Percentiles rank a stretch among this genome's conserved stretches.
Conservation (phyloP, 2,797 vertebrate species). For the Avahi laniger region DNA sequence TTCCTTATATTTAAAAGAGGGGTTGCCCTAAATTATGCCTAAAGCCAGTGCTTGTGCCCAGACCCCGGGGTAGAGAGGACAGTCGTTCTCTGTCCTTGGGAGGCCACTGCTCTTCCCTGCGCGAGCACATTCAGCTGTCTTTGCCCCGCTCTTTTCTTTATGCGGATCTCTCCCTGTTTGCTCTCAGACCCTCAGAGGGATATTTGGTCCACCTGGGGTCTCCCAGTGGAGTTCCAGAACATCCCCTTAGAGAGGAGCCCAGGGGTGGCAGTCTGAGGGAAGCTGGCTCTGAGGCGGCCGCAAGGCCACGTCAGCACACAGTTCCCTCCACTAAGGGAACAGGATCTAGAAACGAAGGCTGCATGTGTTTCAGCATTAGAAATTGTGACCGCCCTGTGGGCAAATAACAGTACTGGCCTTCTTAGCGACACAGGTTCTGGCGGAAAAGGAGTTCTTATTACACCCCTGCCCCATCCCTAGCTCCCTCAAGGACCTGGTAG, state of each 20-base stretch:
- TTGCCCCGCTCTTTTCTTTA: neutral
- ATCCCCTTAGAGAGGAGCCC: neutral
- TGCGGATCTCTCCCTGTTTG: neutral
- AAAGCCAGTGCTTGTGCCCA: neutral
- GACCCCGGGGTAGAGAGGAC: neutral
- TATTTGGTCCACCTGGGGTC: neutral
- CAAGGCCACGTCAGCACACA: neutral
- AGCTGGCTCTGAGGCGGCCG: neutral
- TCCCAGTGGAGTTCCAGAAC: neutral
- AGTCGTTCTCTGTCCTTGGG: neutral
- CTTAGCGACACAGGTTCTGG: neutral
- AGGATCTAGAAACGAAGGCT: neutral
- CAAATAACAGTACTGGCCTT: neutral
- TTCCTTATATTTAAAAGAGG: conserved; percentile 2
- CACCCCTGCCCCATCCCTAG: neutral
- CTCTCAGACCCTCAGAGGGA: conserved; percentile 5
- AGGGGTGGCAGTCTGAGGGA: neutral
- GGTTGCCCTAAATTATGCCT: neutral
- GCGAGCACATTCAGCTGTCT: neutral
- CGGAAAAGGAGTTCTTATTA: neutral
- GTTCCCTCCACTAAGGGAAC: neutral
- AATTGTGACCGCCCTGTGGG: neutral
- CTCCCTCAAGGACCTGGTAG: neutral
- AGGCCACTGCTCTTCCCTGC: neutral
- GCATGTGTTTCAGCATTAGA: neutral